These are phyloP conservation scores for Sebastes kiyomatsui DNA, from an alignment of 2,797 vertebrate species.

Conservation along the genomic window DNA sequence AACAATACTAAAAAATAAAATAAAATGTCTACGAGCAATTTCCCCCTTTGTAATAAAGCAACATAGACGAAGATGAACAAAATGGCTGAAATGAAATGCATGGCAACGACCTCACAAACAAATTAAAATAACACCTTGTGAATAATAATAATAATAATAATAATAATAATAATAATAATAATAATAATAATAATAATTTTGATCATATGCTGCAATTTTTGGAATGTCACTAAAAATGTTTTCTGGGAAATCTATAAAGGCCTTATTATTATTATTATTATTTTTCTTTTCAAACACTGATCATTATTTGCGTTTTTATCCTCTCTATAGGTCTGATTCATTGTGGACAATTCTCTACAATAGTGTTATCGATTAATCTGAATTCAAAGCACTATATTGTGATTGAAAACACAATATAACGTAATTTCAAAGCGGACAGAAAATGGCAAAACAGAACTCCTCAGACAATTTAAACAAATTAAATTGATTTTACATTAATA, in stretches of 20 bases:
- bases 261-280: conserved; percentile 21
- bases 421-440: conserved; percentile 28
- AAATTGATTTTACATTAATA: conserved; percentile 26
- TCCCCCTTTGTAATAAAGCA: conserved; percentile 43
- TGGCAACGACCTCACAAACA: conserved; percentile 40
- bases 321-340: conserved; percentile 16
- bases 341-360: conserved; percentile 40
- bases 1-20: conserved; percentile 69
- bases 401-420: conserved; percentile 40
- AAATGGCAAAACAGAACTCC: conserved; percentile 25
- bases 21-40: conserved; percentile 42
- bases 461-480: conserved; percentile 7
- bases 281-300: conserved; percentile 14
- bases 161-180: conserved; percentile 61
- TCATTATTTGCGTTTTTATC: conserved; percentile 18
- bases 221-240: conserved; percentile 44
- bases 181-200: conserved; percentile 59
- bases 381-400: conserved; percentile 47
- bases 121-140: conserved; percentile 25
- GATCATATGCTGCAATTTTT: conserved; percentile 64
- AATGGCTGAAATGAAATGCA: conserved; percentile 67
- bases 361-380: conserved; percentile 35
- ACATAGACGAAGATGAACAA: conserved; percentile 55
- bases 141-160: conserved; percentile 64
- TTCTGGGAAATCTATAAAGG: conserved; percentile 41